Base-by-base conservation (phyloP, 2,888 invertebrate genomes). In the Drosophila mimica region DNA sequence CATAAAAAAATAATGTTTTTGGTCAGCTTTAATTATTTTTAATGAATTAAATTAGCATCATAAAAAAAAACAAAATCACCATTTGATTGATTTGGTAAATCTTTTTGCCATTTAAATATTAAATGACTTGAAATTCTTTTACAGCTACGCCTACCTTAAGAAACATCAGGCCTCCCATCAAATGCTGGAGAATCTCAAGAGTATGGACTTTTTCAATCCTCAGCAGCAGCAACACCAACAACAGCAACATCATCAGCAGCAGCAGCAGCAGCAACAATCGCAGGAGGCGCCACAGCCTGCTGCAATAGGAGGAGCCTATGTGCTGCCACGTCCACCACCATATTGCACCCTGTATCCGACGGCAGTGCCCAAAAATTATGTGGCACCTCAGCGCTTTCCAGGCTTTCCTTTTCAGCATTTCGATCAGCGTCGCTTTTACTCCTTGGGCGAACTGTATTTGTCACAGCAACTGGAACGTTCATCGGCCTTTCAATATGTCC, bases 121-220 rank as follows among this genome's bases (percentile, higher is more conserved):
- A n/a, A n/a, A 4, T 8, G 25, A 0, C 15, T n/a, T 40, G n/a
- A n/a, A n/a, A 25, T 8, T 20, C 17, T 38, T 28, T 57, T 49
- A 7, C 56, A 93, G 93, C 54, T 92, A 93, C 67, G 92, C 93
- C 20, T 95, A 95, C 78, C 86, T 95, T 3, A 94, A 94, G 86
- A 95, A 95, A 81, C 93, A 93, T 70, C 88, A 92, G 57, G 88
- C 89, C 17, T 93, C 93, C 4, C 93, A 93, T 81, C 92, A 93
- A 73, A 91, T 93, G 89, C 61, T 93, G 48, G 91, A 93, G 34
- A 92, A 91, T 73, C 85, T 93, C 0, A 92, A 92, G 69, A 82
- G 81, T 1, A 71, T 91, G 65, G 93, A 93, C 17, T 83, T 90
- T 28, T 87, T 91, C 40, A 89, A 88, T 63, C 74, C 79, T 0